Evolutionary conservation across 2,797 vertebrate genomes (phyloP).

Genomic region (Sebastolobus altivelis): DNA sequence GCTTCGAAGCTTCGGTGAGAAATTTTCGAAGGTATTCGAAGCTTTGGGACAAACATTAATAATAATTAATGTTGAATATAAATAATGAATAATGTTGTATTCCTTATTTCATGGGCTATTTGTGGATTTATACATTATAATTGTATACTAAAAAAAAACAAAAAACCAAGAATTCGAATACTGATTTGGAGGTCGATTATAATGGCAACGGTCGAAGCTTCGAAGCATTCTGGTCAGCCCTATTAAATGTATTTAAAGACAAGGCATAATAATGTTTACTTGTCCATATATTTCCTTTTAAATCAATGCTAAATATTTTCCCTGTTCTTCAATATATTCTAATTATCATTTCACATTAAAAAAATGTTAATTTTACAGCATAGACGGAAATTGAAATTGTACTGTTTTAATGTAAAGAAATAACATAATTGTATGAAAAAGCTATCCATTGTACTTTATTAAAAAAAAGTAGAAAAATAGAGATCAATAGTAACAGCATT

Average conservation of each 20-base stretch:
- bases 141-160: too few species aligned
- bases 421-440: constrained; percentile 9
- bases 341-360: constrained; percentile 12
- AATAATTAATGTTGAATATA: too few species aligned
- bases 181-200: too few species aligned
- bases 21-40: too few species aligned
- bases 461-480: not conserved
- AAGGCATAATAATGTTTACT: not conserved
- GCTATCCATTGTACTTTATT: not conserved
- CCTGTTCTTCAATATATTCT: not conserved
- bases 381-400: not conserved
- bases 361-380: not conserved
- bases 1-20: too few species aligned
- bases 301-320: not conserved
- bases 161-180: too few species aligned
- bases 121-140: too few species aligned
- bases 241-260: constrained; percentile 2
- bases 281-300: not conserved
- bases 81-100: too few species aligned
- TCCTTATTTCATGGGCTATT: too few species aligned
- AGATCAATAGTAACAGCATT: not conserved
- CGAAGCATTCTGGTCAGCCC: too few species aligned
- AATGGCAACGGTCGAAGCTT: too few species aligned
- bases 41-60: too few species aligned
- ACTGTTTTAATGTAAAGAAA: constrained; percentile 2